Conservation (phyloP, 2,888 invertebrate species). For the Caenorhabditis sp. region DNA sequence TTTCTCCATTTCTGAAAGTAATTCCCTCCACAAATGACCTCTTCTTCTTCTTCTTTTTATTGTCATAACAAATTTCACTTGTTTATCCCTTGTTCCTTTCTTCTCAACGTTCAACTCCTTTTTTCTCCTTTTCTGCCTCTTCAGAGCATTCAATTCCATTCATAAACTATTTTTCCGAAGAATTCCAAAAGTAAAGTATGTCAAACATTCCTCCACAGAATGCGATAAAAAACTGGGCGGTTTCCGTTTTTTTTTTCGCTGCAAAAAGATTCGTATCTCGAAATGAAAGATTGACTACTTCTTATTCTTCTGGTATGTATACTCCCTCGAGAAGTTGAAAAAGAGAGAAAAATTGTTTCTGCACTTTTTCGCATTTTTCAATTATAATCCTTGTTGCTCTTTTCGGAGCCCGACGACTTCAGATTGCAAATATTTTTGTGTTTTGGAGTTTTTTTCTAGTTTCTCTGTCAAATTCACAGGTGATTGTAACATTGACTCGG, state of each 20-base stretch:
- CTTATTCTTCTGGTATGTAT: not conserved
- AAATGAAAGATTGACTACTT: conserved; percentile 45
- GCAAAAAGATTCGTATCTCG: conserved; percentile 36
- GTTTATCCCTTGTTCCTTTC: not conserved
- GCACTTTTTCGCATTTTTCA: conserved; percentile 5
- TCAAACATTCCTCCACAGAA: conserved; percentile 3
- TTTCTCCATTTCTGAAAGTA: conserved; percentile 1
- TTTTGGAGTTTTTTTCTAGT: not conserved
- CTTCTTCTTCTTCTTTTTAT: conserved; percentile 1
- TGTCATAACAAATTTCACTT: conserved; percentile 12
- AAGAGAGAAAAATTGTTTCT: conserved; percentile 7
- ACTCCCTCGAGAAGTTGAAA: conserved; percentile 24
- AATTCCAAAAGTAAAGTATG: conserved; percentile 19
- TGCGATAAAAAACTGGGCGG: conserved; percentile 28
- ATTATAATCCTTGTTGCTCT: not conserved
- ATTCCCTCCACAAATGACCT: not conserved
- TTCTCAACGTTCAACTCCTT: not conserved
- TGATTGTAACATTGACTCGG: too few relatives aligned
- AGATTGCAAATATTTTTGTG: not conserved
- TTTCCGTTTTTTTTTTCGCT: conserved; percentile 3
- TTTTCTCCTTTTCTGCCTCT: not conserved
- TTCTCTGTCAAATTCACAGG: too few relatives aligned
- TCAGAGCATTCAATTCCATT: not conserved
- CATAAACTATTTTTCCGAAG: not conserved
- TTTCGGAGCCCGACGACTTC: not conserved